Evolutionary conservation across 2,797 vertebrate species (phyloP), one percentile per base, ranked within the genome.

Genomic region (Alcedo atthis): DNA sequence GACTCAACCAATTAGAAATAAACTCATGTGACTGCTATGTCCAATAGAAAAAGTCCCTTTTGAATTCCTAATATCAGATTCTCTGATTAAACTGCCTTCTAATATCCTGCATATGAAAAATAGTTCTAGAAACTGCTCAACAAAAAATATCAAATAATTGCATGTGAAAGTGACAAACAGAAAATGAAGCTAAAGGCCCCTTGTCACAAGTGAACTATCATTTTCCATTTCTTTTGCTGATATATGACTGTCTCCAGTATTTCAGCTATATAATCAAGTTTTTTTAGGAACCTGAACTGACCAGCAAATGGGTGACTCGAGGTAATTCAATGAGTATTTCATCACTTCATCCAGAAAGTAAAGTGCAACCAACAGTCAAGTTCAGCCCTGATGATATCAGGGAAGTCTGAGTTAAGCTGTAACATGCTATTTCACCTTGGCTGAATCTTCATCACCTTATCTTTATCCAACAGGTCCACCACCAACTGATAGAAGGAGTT

Each of bases 371-470:
- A 85, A 92, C 49, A 90, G 85, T 76, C 87, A 92, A 89, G 95
- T 96, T 95, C 93, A 90, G 46, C 70, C 73, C 85, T 93, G 91
- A 97, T 96, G 64, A 40, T 93, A 94, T 96, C 91, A 94, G 85
- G 48, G 66, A 87, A 84, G 63, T 81, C 87, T 93, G 80, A 97
- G 61, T 93, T 96, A 96, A 97, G 78, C 86, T 95, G 81, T 81
- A 93, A 85, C 79, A 86, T 67, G 43, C 69, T 87, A 81, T 95
- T 92, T 95, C 78, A 76, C 94, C 91, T 94, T 90, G 83, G 55
- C 58, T 92, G 62, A 92, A 92, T 92, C 92, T 82, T 95, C 86
- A 66, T 75, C 85, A 90, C 76, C 92, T 95, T 96, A 96, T 96
- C 93, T 96, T 71, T 92, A 82, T 59, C 87, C 83, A 89, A 73